Evolutionary conservation across 2,797 vertebrate genomes (phyloP), one percentile per base, ranked within the genome.

Genomic region (Neosilurus hyrtlii): DNA sequence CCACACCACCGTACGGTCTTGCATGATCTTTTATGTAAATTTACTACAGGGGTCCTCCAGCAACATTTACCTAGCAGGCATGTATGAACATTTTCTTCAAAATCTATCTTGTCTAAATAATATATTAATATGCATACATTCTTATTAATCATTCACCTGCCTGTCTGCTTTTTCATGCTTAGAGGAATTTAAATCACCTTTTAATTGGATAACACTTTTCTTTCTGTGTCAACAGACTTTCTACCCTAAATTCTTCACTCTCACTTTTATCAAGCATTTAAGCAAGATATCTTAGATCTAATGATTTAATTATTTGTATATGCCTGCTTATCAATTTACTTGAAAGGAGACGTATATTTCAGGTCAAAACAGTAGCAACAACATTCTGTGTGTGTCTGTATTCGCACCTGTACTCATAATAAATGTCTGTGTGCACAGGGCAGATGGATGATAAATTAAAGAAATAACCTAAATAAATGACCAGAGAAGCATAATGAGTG

Each of bases 371-470:
- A 63, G 0, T 49, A 78, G 22, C 59, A n/a, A 18, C 8, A 10
- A 1, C 43, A 30, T 24, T 3, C 22, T 43, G 24, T 26, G 26
- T 18, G 14, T 4, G 1, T 9, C 2, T 26, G n/a, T 20, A 52
- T 52, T 63, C 18, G 3, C 11, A 16, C 22, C 37, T 49, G 18
- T 62, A 62, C 22, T 26, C 18, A 26, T 10, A 78, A 65, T 18
- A 78, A 65, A 52, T 78, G 3, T 20, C 43, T 4, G 4, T 52
- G 61, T n/a, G 20, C 76, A 65, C 63, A 52, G 61, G 37, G 51
- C 76, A 78, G 76, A 51, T 78, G 76, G 61, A 65, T 65, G n/a
- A 37, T 56, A 37, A 76, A 59, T 76, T 59, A 76, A 22, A 78
- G 61, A 37, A 51, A 49, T 37, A 51, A 78, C 59, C 15, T 63